A percentile compares a stretch with the other conserved stretches of the same genome.
Conservation (phyloP, 2,888 invertebrate genomes). For the Plutella xylostella region DNA sequence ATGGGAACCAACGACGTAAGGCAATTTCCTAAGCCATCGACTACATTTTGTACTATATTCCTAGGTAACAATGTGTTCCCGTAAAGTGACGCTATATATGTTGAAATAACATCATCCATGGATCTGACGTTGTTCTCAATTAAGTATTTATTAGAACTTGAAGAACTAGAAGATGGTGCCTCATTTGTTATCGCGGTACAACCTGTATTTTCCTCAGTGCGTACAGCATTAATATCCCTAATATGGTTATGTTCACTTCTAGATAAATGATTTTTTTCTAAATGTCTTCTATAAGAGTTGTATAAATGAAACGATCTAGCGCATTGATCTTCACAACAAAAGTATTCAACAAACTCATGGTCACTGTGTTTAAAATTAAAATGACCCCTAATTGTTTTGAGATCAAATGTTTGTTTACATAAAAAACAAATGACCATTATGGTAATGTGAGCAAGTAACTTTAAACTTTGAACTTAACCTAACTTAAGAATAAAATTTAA, state of each 20-base stretch:
- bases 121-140: too few relatives aligned
- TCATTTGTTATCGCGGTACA: background rate
- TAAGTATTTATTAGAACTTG: background rate
- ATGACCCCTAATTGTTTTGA: background rate
- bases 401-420: background rate
- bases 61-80: background rate
- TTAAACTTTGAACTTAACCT: background rate
- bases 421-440: background rate
- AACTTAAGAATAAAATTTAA: too few relatives aligned
- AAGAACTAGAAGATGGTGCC: background rate
- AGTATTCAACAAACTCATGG: background rate
- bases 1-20: background rate
- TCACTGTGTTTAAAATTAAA: background rate
- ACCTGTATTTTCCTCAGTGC: background rate
- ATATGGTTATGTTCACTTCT: too few relatives aligned
- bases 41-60: background rate
- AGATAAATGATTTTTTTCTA: background rate
- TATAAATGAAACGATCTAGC: background rate
- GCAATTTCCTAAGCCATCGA: background rate
- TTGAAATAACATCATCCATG: background rate
- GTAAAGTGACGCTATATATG: background rate
- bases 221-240: background rate
- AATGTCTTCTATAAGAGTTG: background rate
- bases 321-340: background rate
- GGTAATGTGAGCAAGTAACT: background rate